A percentile compares a stretch with the other conserved stretches of the same genome.
phyloP scores from a whole-genome alignment of 35 echinoderm and acorn worm genomes.

The Strongylocentrotus purpuratus region DNA sequence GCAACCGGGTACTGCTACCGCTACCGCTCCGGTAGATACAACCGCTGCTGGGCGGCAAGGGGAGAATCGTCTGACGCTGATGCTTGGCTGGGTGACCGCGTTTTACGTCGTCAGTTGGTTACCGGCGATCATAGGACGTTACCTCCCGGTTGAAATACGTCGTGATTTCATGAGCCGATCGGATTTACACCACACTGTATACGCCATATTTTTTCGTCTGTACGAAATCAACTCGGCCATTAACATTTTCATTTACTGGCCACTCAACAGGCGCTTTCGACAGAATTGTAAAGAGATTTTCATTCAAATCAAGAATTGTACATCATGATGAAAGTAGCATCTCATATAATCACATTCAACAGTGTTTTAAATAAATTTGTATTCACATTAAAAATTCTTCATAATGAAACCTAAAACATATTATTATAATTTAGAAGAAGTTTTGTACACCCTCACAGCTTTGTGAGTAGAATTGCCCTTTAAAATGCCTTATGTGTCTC shows the following conservation, averaged over 20 bases:
- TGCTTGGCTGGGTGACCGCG: neutral
- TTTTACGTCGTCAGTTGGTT: conserved; percentile 15
- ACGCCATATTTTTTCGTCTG: neutral
- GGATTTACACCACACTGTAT: neutral
- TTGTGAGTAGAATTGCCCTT: too few relatives aligned
- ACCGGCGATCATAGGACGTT: neutral
- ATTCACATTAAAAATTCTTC: too few relatives aligned
- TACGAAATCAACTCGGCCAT: conserved; percentile 29
- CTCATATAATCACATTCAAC: too few relatives aligned
- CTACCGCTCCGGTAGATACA: neutral
- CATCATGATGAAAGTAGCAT: too few relatives aligned
- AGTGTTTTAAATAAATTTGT: too few relatives aligned
- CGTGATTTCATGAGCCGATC: neutral
- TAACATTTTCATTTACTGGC: conserved; percentile 31
- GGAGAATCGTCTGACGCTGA: neutral
- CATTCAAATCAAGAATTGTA: neutral
- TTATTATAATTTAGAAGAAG: too few relatives aligned
- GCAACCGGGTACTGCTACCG: neutral
- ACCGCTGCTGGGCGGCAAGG: neutral
- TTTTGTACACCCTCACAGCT: too few relatives aligned
- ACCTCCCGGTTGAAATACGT: neutral
- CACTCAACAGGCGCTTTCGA: conserved; percentile 18
- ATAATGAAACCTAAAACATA: too few relatives aligned
- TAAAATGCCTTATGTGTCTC: too few relatives aligned
- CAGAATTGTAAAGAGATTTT: conserved; percentile 33